Base-by-base conservation (phyloP, 2,888 invertebrate genomes). In the Catotricha subobsoleta region DNA sequence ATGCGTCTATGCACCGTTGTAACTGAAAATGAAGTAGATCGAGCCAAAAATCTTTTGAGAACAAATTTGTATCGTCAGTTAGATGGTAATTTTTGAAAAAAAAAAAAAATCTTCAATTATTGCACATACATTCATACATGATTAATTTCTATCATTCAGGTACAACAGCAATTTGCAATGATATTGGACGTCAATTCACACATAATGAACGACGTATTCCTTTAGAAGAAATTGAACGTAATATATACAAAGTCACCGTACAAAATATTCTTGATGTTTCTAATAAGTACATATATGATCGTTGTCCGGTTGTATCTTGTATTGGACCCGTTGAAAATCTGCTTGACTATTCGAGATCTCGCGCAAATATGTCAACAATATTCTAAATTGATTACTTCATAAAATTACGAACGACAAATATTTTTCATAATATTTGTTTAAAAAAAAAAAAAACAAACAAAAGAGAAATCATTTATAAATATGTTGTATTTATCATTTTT, bases 91-190 rank as follows among this genome's bases (percentile, higher is more conserved):
- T 16, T 2, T n/a, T n/a, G n/a, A n/a, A n/a, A n/a, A n/a, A 28
- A 18, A 20, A 4, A 23, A 5, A 10, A 20, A 12, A 13, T 36
- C 18, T 20, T 36, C 20, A 4, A 8, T n/a, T 21, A 10, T 9
- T 4, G n/a, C 10, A 29, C 29, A 19, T 39, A 18, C 16, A 18
- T 29, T 9, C 19, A 4, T 16, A 12, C 20, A 13, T 18, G 2
- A 23, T 18, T 38, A 7, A 27, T n/a, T n/a, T n/a, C 21, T 35
- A 13, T 19, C 18, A 21, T 16, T 2, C 16, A 36, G 36, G 86
- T 15, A 90, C 97, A 1, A 98, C 97, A 3, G 94, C 97, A 1
- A 82, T 97, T 42, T 98, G 97, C 61, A 98, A 99, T 66, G 98
- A 98, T 59, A 92, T 98, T 58, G 98, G 98, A 27, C 80, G 97